A percentile compares a stretch with the other conserved stretches of the same genome.
Conservation (phyloP, 2,113 vertebrate species). For the Regulus satrapa region DNA sequence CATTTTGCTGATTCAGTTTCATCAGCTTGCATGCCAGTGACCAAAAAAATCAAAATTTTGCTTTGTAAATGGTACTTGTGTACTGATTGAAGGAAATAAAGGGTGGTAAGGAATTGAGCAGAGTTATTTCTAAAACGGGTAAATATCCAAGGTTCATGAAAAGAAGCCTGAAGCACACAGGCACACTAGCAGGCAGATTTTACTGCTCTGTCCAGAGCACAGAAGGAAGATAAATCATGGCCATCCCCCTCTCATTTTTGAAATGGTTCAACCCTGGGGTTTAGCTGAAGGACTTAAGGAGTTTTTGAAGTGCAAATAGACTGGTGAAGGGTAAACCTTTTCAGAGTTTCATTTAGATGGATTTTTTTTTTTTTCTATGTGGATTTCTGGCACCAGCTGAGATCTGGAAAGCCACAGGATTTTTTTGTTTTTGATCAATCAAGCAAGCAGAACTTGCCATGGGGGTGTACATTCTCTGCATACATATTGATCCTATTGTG, state of each 20-base stretch:
- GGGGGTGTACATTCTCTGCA: constrained; percentile 72
- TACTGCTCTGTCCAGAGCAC: constrained; percentile 73
- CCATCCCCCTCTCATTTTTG: constrained; percentile 75
- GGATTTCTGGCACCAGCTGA: constrained; percentile 81
- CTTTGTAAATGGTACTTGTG: not conserved
- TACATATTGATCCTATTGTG: constrained; percentile 84
- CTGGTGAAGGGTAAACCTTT: constrained; percentile 77
- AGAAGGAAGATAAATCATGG: constrained; percentile 78
- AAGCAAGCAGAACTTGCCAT: constrained; percentile 78
- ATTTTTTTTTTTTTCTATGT: constrained; percentile 72
- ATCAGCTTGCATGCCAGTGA: not conserved
- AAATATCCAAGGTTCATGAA: not conserved
- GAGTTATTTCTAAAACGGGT: constrained; percentile 30
- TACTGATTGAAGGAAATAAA: not conserved
- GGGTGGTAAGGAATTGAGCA: not conserved
- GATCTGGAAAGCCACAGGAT: constrained; percentile 78
- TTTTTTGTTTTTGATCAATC: constrained; percentile 86
- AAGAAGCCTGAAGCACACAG: not conserved
- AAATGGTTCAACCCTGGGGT: constrained; percentile 76
- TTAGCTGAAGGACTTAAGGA: constrained; percentile 75
- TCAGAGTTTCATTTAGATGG: constrained; percentile 80
- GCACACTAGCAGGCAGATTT: constrained; percentile 58
- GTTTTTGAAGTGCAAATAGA: constrained; percentile 83
- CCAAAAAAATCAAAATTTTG: constrained; percentile 15
- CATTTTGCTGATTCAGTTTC: constrained; percentile 7